A percentile compares a stretch with the other conserved stretches of the same genome.
These are phyloP conservation scores for Acanthopagrus latus DNA, from an alignment of 2,797 vertebrate species.

Conservation along the genomic window DNA sequence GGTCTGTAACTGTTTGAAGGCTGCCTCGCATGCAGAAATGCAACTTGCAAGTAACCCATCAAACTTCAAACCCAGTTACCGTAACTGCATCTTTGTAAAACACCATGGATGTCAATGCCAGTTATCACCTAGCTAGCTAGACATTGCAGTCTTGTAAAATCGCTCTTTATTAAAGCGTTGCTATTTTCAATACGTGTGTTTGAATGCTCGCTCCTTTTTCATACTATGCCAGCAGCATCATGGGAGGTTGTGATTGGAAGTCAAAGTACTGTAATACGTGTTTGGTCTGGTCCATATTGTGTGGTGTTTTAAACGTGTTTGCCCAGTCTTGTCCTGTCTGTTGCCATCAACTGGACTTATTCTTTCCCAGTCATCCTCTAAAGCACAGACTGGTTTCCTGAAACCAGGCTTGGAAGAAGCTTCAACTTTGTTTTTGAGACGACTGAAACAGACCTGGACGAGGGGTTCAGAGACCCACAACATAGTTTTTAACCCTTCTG, in stretches of 20 bases:
- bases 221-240: constrained; percentile 80
- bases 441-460: constrained; percentile 17
- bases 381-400: constrained; percentile 66
- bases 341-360: constrained; percentile 66
- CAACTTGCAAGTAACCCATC: constrained; percentile 78
- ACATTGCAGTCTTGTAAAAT: constrained; percentile 86
- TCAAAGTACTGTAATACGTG: constrained; percentile 83
- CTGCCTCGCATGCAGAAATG: constrained; percentile 80
- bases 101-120: constrained; percentile 81
- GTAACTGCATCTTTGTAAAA: constrained; percentile 80
- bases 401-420: constrained; percentile 53
- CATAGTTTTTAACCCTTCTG: not conserved
- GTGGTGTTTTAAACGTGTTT: constrained; percentile 79
- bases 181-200: constrained; percentile 85
- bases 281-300: constrained; percentile 81
- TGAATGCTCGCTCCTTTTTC: constrained; percentile 82
- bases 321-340: constrained; percentile 78
- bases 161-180: constrained; percentile 86
- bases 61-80: constrained; percentile 82
- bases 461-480: not conserved
- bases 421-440: constrained; percentile 34
- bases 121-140: constrained; percentile 82
- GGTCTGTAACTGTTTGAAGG: constrained; percentile 81
- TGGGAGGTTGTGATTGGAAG: constrained; percentile 76
- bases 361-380: constrained; percentile 55